These are phyloP conservation scores for Lucifuga dentata DNA, from an alignment of 2,113 vertebrate genomes.

Conservation along the genomic window DNA sequence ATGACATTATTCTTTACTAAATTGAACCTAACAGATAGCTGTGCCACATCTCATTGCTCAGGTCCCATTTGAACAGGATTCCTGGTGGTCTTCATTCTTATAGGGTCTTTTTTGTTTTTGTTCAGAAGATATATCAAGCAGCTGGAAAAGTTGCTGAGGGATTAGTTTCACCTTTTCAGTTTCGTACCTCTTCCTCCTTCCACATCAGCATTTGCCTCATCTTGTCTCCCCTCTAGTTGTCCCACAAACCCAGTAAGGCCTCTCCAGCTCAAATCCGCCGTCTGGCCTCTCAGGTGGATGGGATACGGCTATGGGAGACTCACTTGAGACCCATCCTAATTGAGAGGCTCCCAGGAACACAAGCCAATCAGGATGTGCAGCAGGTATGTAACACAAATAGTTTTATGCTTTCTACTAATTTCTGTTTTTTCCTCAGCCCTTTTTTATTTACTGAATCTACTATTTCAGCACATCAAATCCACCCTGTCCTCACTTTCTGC, in stretches of 20 bases:
- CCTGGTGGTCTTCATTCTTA: no score
- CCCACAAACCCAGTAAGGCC: conserved; percentile 81
- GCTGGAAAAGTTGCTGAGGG: not conserved
- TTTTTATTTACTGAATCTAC: conserved; percentile 32
- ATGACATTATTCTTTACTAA: no score
- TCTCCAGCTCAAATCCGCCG: conserved; percentile 78
- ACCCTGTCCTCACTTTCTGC: conserved; percentile 80
- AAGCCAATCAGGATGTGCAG: conserved; percentile 83
- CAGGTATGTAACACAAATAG: conserved; percentile 78
- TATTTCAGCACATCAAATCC: conserved; percentile 84
- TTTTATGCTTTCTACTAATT: not conserved
- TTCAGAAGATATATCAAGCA: not conserved
- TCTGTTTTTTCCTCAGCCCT: not conserved
- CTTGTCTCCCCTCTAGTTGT: conserved; percentile 52
- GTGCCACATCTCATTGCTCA: no score
- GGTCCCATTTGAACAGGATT: no score
- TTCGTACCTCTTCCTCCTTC: not conserved
- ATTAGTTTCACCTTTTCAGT: not conserved
- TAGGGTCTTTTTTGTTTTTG: no score
- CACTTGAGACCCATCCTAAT: conserved; percentile 86
- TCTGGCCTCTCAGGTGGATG: conserved; percentile 83
- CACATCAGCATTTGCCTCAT: no score
- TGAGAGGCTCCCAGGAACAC: conserved; percentile 85
- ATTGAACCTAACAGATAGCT: no score
- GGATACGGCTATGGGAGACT: conserved; percentile 85